Base-by-base conservation (phyloP, 2,797 vertebrate species). In the Sparidentex hasta region DNA sequence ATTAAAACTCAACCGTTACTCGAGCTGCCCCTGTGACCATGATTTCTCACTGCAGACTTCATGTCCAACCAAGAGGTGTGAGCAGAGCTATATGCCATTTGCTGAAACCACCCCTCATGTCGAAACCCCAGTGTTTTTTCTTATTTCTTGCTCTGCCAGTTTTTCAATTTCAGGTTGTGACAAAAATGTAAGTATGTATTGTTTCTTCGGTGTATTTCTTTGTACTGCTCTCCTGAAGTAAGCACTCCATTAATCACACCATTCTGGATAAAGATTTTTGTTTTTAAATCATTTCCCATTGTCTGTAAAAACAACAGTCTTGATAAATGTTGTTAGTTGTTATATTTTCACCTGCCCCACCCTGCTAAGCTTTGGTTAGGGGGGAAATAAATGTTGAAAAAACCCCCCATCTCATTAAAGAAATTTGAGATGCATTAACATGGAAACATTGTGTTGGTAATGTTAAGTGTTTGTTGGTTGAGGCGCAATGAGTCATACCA, bases 401-500 rank as follows among this genome's bases (percentile, higher is more conserved):
- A 69, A 56, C 14, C 27, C 57, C 47, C 14, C 8, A 9, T 38
- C 8, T 38, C 38, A 12, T 47, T 20, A 56, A 38, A 64, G 2
- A 44, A 2, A 63, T 62, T 4, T 27, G 6, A 68, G 18, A 70
- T 14, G 46, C 2, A 7, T 27, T 18, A 9, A 69, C 3, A 33
- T 52, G 65, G 13, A 38, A 20, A 23, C 25, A 64, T 62, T 38
- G 63, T n/a, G 47, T 38, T 64, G 56, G 70, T 50, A 44, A 71
- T 67, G 43, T 62, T 65, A 18, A 69, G 41, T 33, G 41, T 25
- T 56, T 41, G 47, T 64, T 29, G 29, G 16, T 58, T 69, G 20
- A 72, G 62, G 25, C 13, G 6, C 65, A 82, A 44, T 79, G 71
- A 84, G 76, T 86, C 75, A 80, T 67, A 75, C 65, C 74, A 81